phyloP scores from a whole-genome alignment of 1,140 invertebrate species.

The Drosophila ficusphila region DNA sequence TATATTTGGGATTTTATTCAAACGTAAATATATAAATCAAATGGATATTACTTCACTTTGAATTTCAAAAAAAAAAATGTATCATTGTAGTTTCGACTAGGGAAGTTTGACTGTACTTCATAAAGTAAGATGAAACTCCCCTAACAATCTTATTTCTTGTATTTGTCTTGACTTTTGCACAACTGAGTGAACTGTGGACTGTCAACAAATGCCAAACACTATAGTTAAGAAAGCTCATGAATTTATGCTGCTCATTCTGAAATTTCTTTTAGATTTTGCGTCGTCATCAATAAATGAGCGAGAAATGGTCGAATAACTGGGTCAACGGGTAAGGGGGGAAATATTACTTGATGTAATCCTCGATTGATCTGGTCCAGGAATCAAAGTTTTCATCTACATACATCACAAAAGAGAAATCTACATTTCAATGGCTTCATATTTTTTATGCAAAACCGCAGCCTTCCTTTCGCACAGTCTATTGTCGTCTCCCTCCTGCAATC shows the following conservation, averaged over 20 bases:
- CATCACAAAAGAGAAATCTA: conserved; percentile 59
- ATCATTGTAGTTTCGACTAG: too few relatives aligned
- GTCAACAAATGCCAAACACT: conserved; percentile 60
- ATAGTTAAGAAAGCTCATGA: conserved; percentile 44
- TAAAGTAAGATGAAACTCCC: not conserved
- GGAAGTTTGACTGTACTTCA: not conserved
- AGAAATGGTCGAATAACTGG: conserved; percentile 40
- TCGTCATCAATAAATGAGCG: conserved; percentile 68
- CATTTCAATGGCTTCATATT: conserved; percentile 67
- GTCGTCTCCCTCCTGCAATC: conserved; percentile 25
- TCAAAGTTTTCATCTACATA: conserved; percentile 15
- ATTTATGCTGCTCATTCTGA: conserved; percentile 29
- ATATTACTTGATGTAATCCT: conserved; percentile 26
- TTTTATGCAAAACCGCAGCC: conserved; percentile 39
- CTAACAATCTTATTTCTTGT: conserved; percentile 20
- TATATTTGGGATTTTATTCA: too few relatives aligned
- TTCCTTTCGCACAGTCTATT: not conserved
- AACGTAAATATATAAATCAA: too few relatives aligned
- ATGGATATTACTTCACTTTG: too few relatives aligned
- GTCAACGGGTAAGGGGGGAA: conserved; percentile 29
- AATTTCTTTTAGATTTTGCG: conserved; percentile 24
- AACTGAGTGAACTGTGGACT: conserved; percentile 61
- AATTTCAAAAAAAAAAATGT: too few relatives aligned
- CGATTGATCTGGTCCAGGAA: conserved; percentile 6
- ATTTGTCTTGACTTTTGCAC: conserved; percentile 59